Conservation (phyloP, 2,797 vertebrate genomes). For the Garrulus glandarius region DNA sequence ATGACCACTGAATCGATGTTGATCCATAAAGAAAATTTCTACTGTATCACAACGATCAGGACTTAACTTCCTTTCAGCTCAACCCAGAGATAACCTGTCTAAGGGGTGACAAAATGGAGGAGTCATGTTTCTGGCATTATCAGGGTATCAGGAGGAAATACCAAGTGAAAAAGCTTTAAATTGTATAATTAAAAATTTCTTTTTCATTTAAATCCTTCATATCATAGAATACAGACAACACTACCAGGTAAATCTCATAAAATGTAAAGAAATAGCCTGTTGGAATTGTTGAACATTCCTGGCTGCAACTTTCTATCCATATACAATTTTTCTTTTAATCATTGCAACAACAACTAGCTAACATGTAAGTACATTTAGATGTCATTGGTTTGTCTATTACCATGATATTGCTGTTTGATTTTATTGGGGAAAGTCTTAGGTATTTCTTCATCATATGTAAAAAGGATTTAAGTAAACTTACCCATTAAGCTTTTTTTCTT, state of each 20-base stretch:
- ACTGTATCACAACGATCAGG: background rate
- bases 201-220: background rate
- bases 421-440: background rate
- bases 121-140: background rate
- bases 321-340: background rate
- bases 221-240: background rate
- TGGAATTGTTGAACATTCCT: background rate
- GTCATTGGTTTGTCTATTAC: background rate
- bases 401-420: background rate
- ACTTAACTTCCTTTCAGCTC: background rate
- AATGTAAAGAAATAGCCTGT: background rate
- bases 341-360: background rate
- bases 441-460: background rate
- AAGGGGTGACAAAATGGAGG: background rate
- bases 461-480: background rate
- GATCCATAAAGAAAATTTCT: background rate
- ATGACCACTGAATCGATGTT: background rate
- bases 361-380: background rate
- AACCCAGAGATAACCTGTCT: background rate
- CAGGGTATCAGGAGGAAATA: background rate
- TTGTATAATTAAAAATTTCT: background rate
- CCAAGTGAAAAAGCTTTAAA: background rate
- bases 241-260: background rate
- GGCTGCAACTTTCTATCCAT: background rate
- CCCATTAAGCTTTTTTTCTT: background rate